These are phyloP conservation scores for Pyrocephalus nanus DNA, from an alignment of 2,797 vertebrate genomes.

Conservation along the genomic window DNA sequence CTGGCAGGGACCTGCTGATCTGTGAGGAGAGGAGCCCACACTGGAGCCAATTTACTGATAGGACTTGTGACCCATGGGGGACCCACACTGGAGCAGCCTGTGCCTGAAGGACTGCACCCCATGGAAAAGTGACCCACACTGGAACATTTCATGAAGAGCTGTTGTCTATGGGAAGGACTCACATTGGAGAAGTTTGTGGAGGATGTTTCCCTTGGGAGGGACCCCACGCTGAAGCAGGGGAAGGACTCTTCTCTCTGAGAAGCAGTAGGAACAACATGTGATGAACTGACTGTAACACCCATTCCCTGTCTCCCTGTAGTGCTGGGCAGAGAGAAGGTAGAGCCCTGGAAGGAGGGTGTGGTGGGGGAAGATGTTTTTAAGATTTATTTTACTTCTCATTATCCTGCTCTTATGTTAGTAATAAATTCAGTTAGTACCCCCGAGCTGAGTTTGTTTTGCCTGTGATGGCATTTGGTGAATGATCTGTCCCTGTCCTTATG, in stretches of 20 bases:
- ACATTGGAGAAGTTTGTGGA: not conserved
- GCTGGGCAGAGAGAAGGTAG: not conserved
- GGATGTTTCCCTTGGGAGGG: not conserved
- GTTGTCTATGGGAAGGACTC: not conserved
- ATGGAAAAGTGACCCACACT: not conserved
- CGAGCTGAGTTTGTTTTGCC: not conserved
- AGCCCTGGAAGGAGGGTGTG: not conserved
- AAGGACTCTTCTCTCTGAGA: not conserved
- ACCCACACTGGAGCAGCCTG: not conserved
- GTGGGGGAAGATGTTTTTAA: not conserved
- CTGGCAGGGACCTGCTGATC: not conserved
- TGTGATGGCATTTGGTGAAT: not conserved
- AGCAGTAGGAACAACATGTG: not conserved
- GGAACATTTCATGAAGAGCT: not conserved
- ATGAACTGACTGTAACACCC: not conserved
- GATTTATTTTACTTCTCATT: not conserved
- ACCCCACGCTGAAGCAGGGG: not conserved
- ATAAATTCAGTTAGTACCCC: not conserved
- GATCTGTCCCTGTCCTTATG: not conserved
- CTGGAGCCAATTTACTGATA: not conserved
- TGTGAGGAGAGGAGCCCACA: not conserved
- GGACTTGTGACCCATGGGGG: not conserved
- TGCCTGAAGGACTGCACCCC: not conserved
- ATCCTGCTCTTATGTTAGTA: not conserved
- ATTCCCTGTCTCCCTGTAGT: not conserved